Evolutionary conservation across 2,888 invertebrate genomes (phyloP), one percentile per base, ranked within the genome.

Genomic region (Polymixis flavicincta): DNA sequence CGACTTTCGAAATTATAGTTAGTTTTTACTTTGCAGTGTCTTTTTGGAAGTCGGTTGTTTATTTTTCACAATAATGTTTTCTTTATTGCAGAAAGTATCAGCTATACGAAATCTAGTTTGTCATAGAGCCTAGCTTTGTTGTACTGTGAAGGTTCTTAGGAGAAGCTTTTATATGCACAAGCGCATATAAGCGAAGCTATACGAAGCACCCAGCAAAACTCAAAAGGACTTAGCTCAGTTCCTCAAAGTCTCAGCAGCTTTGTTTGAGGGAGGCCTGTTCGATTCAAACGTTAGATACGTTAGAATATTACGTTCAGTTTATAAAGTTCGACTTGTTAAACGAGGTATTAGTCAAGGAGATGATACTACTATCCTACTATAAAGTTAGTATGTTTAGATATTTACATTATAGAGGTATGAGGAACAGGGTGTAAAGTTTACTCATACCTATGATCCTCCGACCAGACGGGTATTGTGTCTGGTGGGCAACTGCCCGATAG

Each of bases 151-250:
- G 25, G 17, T 9, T 63, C 78, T 19, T 25, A 19, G n/a, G n/a
- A 57, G 32, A 57, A 67, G 28, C 61, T 2, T 63, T 42, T 54
- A n/a, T 50, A 52, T 67, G 74, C 66, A 64, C 11, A 45, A 45
- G 42, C 3, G 42, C 19, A 63, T 74, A 52, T 57, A 45, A 32
- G 19, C 11, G 25, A 42, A 71, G 71, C 74, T 60, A 42, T 55
- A 57, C 42, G n/a, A 74, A 69, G 22, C 55, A 72, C 19, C 19
- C 48, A 71, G 67, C 50, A 64, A 22, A 71, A 63, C 70, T 77
- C 45, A 32, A 68, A 63, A 65, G 64, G 73, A 65, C 64, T 67
- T 67, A 73, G 65, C 71, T 81, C 48, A 28, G 45, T 60, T 67
- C 42, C 9, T 55, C 61, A 52, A 37, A 45, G 14, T 25, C 37